These are phyloP conservation scores for Nycticorax nycticorax DNA, from an alignment of 2,113 vertebrate genomes.

Conservation along the genomic window DNA sequence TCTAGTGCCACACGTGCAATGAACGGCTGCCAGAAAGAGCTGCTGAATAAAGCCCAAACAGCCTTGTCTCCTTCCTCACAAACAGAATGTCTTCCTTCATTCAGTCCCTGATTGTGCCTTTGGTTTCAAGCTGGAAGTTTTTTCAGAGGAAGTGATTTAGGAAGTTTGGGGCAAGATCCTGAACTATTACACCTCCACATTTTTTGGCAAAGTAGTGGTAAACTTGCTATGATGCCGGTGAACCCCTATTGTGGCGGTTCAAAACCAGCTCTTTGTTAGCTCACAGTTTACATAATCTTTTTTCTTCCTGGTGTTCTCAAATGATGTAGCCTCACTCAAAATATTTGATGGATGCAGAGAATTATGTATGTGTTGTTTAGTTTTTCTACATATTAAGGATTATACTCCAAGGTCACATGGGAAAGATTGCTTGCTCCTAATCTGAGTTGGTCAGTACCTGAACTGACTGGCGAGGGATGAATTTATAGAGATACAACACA, in stretches of 20 bases:
- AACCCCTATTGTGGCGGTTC: background rate
- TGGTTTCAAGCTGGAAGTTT: background rate
- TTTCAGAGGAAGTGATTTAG: background rate
- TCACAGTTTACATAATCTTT: background rate
- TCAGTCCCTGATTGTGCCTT: background rate
- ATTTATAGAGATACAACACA: background rate
- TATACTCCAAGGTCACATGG: background rate
- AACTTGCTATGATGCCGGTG: background rate
- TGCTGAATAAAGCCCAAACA: background rate
- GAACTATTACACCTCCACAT: background rate
- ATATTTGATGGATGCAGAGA: background rate
- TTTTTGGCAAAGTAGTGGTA: background rate
- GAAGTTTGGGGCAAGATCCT: background rate
- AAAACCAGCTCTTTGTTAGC: background rate
- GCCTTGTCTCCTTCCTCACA: background rate
- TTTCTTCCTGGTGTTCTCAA: background rate
- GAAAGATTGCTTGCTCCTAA: background rate
- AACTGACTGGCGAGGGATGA: background rate
- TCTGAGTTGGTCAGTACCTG: background rate
- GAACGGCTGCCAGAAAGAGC: background rate
- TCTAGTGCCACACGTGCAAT: background rate
- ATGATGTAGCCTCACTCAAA: background rate
- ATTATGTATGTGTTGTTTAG: background rate
- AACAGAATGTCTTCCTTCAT: background rate
- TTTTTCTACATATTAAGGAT: background rate